Conservation (phyloP, 92 coral and sea anemone genomes). For the Epizoanthus rinbou region DNA sequence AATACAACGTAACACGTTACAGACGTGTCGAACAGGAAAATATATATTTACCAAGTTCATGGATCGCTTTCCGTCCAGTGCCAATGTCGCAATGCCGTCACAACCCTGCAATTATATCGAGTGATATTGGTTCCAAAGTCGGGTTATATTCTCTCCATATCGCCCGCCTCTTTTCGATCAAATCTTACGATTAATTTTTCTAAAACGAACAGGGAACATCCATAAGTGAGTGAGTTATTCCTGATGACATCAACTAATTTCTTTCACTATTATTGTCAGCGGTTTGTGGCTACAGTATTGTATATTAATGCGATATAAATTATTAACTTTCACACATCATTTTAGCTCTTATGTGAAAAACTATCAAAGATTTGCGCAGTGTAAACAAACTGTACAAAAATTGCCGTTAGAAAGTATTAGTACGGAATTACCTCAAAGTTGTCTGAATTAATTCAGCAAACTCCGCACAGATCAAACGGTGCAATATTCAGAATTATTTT, state of each 20-base stretch:
- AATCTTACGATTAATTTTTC: not conserved
- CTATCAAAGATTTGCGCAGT: no score
- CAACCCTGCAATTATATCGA: not conserved
- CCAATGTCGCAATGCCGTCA: no score
- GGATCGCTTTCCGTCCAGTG: no score
- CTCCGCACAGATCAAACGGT: no score
- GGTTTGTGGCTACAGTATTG: slow-evolving; percentile 27
- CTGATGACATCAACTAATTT: not conserved
- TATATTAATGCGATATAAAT: slow-evolving; percentile 19
- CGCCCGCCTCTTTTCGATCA: not conserved
- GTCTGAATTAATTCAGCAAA: no score
- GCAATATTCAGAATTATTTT: no score
- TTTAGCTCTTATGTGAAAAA: no score
- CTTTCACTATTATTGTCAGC: slow-evolving; percentile 36
- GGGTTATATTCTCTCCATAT: slow-evolving; percentile 3
- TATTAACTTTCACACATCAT: slow-evolving; percentile 7
- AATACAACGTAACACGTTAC: not conserved
- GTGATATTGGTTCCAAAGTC: not conserved
- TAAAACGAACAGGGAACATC: not conserved
- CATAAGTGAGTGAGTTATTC: not conserved
- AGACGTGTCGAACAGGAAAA: slow-evolving; percentile 5
- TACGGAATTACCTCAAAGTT: no score
- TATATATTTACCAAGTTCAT: not conserved
- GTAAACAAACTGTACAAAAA: no score
- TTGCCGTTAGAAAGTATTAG: no score